Evolutionary conservation across 2,797 vertebrate genomes (phyloP).

Genomic region (Hippoglossus hippoglossus): DNA sequence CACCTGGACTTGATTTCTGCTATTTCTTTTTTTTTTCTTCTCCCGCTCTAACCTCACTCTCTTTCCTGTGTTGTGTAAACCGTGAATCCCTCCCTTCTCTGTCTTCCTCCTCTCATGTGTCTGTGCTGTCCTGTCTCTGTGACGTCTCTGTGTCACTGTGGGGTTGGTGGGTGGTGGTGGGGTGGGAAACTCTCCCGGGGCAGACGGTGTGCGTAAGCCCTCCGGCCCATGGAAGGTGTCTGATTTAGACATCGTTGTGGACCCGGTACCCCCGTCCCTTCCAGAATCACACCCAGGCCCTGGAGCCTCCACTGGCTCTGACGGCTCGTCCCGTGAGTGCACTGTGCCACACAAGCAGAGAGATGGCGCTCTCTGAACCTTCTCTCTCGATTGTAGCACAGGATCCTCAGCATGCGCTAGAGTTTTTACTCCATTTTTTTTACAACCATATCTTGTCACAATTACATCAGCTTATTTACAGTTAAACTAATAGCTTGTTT

Average conservation of each 20-base stretch:
- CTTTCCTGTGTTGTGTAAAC: conserved; percentile 61
- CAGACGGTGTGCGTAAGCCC: conserved; percentile 92
- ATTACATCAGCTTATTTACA: not conserved
- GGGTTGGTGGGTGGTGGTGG: conserved; percentile 31
- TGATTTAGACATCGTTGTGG: conserved; percentile 96
- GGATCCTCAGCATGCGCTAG: conserved; percentile 63
- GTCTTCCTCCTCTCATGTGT: conserved; percentile 56
- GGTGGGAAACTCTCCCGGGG: conserved; percentile 72
- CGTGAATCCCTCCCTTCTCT: conserved; percentile 57
- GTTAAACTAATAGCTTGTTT: not conserved
- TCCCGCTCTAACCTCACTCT: conserved; percentile 74
- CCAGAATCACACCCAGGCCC: conserved; percentile 78
- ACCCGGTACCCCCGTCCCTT: conserved; percentile 87
- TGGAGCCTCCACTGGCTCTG: conserved; percentile 88
- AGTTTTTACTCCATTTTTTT: conserved; percentile 12
- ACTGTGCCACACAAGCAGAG: conserved; percentile 74
- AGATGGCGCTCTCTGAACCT: conserved; percentile 79
- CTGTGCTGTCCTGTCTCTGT: conserved; percentile 71
- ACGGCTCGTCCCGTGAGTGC: conserved; percentile 91
- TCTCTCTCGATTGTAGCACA: conserved; percentile 64
- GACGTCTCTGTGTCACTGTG: conserved; percentile 68
- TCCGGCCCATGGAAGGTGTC: conserved; percentile 93
- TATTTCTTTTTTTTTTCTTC: conserved; percentile 42
- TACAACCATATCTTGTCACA: not conserved
- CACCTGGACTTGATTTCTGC: conserved; percentile 60